These are phyloP conservation scores for Scleropages formosus DNA, from an alignment of 2,797 vertebrate species.

Conservation along the genomic window DNA sequence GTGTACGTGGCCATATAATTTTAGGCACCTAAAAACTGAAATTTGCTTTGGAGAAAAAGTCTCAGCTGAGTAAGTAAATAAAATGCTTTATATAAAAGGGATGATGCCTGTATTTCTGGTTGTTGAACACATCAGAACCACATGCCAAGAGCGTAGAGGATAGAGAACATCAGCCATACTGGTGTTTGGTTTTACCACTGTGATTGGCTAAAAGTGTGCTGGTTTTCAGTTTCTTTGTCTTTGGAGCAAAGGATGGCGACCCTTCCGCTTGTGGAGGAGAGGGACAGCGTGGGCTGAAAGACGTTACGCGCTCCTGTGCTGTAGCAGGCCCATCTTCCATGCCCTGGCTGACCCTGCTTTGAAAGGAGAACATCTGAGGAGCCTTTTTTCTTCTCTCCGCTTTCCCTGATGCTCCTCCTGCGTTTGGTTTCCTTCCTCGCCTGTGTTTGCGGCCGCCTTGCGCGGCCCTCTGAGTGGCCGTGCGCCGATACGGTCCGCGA, in stretches of 20 bases:
- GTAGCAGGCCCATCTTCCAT: conserved; percentile 44
- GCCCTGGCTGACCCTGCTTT: conserved; percentile 67
- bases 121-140: too few relatives aligned
- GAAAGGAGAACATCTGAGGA: conserved; percentile 55
- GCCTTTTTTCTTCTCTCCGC: conserved; percentile 33
- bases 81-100: too few relatives aligned
- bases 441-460: not conserved
- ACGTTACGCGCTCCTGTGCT: not conserved
- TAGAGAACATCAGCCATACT: not conserved
- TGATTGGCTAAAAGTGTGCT: not conserved
- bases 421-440: not conserved
- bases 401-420: not conserved
- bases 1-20: too few relatives aligned
- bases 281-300: conserved; percentile 52
- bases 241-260: conserved; percentile 55
- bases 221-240: conserved; percentile 24
- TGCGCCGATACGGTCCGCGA: not conserved
- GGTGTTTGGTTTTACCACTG: not conserved
- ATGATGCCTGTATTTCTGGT: too few relatives aligned
- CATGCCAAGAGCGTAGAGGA: too few relatives aligned
- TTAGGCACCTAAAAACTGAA: too few relatives aligned
- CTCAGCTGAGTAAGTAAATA: too few relatives aligned
- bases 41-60: too few relatives aligned
- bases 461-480: not conserved
- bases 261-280: conserved; percentile 56